Evolutionary conservation across 1,140 invertebrate species (phyloP).

Genomic region (Conopomorpha cramerella): DNA sequence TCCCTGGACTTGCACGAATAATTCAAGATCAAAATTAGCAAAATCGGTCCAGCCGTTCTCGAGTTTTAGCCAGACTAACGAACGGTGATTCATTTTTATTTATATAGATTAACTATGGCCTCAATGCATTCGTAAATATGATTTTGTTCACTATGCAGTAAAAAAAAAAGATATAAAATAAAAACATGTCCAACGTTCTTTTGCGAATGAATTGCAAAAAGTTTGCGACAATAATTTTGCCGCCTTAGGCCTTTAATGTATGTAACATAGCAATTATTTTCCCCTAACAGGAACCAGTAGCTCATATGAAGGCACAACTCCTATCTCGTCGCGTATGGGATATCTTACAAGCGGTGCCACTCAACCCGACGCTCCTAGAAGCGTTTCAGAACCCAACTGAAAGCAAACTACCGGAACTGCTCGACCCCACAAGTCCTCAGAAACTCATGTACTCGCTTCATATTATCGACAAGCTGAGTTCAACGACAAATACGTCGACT

Average conservation of each 20-base stretch:
- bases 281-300: slow-evolving; percentile 67
- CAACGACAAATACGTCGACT: slow-evolving; percentile 24
- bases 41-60: too few relatives aligned
- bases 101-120: too few relatives aligned
- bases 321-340: slow-evolving; percentile 92
- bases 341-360: slow-evolving; percentile 87
- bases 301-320: slow-evolving; percentile 88
- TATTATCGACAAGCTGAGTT: slow-evolving; percentile 76
- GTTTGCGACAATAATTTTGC: too few relatives aligned
- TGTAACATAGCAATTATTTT: not conserved
- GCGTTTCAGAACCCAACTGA: slow-evolving; percentile 78
- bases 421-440: slow-evolving; percentile 87
- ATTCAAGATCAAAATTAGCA: too few relatives aligned
- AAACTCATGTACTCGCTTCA: slow-evolving; percentile 95
- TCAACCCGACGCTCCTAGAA: slow-evolving; percentile 81
- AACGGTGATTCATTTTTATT: too few relatives aligned
- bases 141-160: too few relatives aligned
- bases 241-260: not conserved
- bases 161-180: too few relatives aligned
- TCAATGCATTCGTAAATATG: too few relatives aligned
- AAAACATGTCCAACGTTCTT: too few relatives aligned
- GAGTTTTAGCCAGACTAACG: too few relatives aligned
- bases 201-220: too few relatives aligned
- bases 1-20: too few relatives aligned
- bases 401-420: slow-evolving; percentile 70